Evolutionary conservation across 2,797 vertebrate species (phyloP), one percentile per base, ranked within the genome.

Genomic region (Crocodylus rhombifer): DNA sequence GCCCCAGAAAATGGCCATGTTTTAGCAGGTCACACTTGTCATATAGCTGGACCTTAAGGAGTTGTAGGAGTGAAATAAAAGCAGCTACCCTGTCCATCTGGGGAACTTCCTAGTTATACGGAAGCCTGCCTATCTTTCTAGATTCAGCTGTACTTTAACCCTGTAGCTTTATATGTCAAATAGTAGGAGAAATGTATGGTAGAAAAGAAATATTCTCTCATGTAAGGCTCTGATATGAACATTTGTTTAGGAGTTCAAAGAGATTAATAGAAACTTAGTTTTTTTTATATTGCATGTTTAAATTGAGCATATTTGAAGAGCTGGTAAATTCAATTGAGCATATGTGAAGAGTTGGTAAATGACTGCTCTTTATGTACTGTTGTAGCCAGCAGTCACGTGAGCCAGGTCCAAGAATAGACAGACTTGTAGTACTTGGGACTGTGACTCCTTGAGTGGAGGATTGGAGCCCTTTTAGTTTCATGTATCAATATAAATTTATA

Each of bases 401-500:
- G 73, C 26, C 8, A 57, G 1, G 55, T 84, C 62, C n/a, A 28
- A 75, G 25, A 86, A 20, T 67, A 77, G 12, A 33, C 33, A 0
- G n/a, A 36, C 33, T 60, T 85, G 4, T 7, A 80, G 73, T 3
- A 71, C 3, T 62, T 62, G 33, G n/a, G 80, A 60, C 36, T 51
- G 20, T 73, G 56, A 25, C 16, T 64, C 14, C 21, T 36, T 69
- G 15, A 86, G 17, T 33, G 84, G 8, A 2, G 4, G 23, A 0
- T 10, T 56, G 11, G 12, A 77, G 11, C 7, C 13, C 14, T 26
- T 92, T 16, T 74, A 25, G 61, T 79, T 77, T 51, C 16, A 61
- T 71, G 14, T 95, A 94, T 95, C 61, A 77, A 20, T 94, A 69
- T 82, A 21, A 56, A 42, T 61, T 77, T 77, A 20, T 42, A 60